Percentiles rank a stretch among this genome's conserved stretches.
Conservation (phyloP, 2,113 vertebrate genomes). For the Athene cunicularia region DNA sequence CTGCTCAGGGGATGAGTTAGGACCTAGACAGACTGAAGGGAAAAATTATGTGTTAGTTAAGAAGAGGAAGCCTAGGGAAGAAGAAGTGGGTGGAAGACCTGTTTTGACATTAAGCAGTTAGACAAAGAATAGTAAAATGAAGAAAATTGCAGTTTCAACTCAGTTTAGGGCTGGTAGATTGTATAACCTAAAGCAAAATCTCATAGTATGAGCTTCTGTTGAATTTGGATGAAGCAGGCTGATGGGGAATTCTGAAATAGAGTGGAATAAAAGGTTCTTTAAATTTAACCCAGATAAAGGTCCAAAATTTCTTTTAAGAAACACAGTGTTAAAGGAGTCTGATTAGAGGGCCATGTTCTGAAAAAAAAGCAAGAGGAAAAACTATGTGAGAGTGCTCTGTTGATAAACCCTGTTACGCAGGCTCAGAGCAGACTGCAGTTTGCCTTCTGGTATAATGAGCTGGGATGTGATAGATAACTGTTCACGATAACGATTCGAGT, state of each 20-base stretch:
- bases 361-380: neutral
- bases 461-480: neutral
- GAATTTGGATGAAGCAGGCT: neutral
- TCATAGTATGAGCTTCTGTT: neutral
- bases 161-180: neutral
- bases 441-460: neutral
- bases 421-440: neutral
- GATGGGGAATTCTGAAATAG: neutral
- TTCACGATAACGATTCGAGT: rapidly evolving
- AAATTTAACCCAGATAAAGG: neutral
- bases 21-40: neutral
- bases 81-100: neutral
- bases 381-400: neutral
- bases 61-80: neutral
- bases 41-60: neutral
- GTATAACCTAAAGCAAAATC: neutral
- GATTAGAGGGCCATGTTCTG: neutral
- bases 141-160: neutral
- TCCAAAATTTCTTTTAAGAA: neutral
- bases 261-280: neutral
- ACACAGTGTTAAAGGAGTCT: neutral
- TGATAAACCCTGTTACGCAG: neutral
- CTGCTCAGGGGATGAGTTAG: neutral
- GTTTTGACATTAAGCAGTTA: neutral
- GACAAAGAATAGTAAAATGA: slow-evolving; percentile 5